Conservation (phyloP, 1,140 invertebrate species). For the Rhizoglyphus robini region DNA sequence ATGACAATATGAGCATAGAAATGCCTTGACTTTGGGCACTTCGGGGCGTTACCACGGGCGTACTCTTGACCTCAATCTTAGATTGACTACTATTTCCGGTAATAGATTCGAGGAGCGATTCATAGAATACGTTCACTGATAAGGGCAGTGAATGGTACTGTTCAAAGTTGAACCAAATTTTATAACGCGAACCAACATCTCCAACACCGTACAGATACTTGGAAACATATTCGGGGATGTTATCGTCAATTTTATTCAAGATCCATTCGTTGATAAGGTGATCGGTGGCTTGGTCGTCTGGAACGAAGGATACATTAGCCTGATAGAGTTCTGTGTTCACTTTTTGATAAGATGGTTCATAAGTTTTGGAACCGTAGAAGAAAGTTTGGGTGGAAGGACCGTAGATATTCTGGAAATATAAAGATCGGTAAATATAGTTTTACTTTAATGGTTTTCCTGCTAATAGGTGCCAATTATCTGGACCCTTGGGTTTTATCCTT, state of each 20-base stretch:
- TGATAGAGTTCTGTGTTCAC: not conserved
- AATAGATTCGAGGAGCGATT: not conserved
- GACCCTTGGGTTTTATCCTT: too few relatives aligned
- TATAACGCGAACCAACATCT: not conserved
- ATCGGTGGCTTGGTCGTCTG: not conserved
- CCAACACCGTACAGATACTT: slow-evolving; percentile 2
- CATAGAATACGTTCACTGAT: slow-evolving; percentile 13
- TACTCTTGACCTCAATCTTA: not conserved
- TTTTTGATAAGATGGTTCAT: not conserved
- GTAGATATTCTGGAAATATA: too few relatives aligned
- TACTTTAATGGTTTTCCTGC: too few relatives aligned
- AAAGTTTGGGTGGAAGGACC: not conserved
- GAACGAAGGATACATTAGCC: not conserved
- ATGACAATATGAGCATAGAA: not conserved
- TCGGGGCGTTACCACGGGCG: not conserved
- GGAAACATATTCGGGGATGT: not conserved
- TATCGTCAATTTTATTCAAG: not conserved
- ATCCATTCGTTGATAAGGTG: not conserved
- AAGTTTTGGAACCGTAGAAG: not conserved
- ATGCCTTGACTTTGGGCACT: not conserved
- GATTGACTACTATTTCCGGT: not conserved
- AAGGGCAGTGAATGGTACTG: slow-evolving; percentile 18
- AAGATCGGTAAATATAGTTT: too few relatives aligned
- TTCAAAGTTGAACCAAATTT: slow-evolving; percentile 22
- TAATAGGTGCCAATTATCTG: too few relatives aligned